A percentile compares a stretch with the other conserved stretches of the same genome.
phyloP scores from a whole-genome alignment of 2,113 vertebrate species.

The Eleginops maclovinus region DNA sequence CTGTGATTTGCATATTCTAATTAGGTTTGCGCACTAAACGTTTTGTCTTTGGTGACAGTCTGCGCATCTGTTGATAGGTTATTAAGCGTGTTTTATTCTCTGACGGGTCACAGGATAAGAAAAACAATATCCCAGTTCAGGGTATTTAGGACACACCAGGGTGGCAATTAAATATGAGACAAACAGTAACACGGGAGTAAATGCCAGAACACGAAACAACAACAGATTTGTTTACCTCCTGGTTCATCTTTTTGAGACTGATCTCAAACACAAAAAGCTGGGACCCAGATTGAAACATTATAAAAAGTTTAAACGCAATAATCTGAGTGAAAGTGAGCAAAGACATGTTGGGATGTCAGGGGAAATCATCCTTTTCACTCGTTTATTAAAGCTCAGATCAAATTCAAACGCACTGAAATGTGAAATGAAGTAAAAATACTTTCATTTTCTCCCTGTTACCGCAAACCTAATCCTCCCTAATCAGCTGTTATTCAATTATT shows the following conservation, averaged over 20 bases:
- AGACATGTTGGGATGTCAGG: constrained; percentile 12
- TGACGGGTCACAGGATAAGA: constrained; percentile 53
- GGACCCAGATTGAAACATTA: not conserved
- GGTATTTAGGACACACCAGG: constrained; percentile 76
- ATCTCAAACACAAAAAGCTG: not conserved
- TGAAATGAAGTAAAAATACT: constrained; percentile 43
- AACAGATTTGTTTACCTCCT: constrained; percentile 32
- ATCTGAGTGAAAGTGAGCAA: constrained; percentile 40
- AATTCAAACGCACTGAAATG: constrained; percentile 29
- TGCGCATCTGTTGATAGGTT: constrained; percentile 75
- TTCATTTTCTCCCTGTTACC: not conserved
- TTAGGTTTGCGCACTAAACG: constrained; percentile 62
- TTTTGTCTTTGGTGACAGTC: constrained; percentile 63
- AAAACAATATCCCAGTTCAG: constrained; percentile 64
- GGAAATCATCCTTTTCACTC: constrained; percentile 48
- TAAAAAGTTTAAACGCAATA: constrained; percentile 1
- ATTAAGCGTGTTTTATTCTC: constrained; percentile 52
- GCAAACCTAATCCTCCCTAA: constrained; percentile 47
- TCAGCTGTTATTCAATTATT: constrained; percentile 77
- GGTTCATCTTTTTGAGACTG: not conserved
- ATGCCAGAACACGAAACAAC: constrained; percentile 7
- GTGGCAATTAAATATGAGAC: constrained; percentile 63
- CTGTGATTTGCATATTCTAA: constrained; percentile 79
- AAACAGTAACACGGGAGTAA: constrained; percentile 19
- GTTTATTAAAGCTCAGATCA: constrained; percentile 18